Evolutionary conservation across 1,140 invertebrate species (phyloP).

Genomic region (Zaprionus inermis): DNA sequence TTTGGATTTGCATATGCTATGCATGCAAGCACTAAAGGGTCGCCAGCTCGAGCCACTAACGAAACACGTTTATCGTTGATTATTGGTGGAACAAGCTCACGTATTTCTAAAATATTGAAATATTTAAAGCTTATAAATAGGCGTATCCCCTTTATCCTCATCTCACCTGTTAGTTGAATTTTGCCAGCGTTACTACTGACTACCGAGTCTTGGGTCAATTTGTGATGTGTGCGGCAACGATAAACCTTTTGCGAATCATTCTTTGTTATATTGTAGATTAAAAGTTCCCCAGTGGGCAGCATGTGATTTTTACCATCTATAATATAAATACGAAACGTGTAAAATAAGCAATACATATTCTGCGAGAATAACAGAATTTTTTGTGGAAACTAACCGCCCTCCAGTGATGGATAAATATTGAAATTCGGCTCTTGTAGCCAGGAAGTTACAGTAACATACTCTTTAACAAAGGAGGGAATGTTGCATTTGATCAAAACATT

Average conservation of each 20-base stretch:
- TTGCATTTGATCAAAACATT: constrained; percentile 92
- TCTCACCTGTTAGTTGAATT: constrained; percentile 88
- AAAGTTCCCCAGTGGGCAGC: constrained; percentile 90
- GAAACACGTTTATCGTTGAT: constrained; percentile 85
- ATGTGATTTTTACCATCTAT: constrained; percentile 92
- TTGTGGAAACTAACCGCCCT: constrained; percentile 54
- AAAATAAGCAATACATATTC: background rate
- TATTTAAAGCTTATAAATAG: background rate
- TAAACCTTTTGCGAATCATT: constrained; percentile 87
- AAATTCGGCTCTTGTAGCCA: constrained; percentile 91
- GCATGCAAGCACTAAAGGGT: constrained; percentile 87
- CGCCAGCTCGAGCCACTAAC: constrained; percentile 85
- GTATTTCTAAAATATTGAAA: constrained; percentile 78
- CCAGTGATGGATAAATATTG: constrained; percentile 78
- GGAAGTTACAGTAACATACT: constrained; percentile 91
- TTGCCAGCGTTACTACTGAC: constrained; percentile 88
- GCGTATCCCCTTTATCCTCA: background rate
- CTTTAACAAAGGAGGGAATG: constrained; percentile 91
- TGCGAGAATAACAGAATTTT: background rate
- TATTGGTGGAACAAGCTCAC: constrained; percentile 85
- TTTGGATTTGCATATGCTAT: constrained; percentile 88
- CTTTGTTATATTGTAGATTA: constrained; percentile 90
- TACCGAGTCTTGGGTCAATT: constrained; percentile 86
- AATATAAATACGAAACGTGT: constrained; percentile 6
- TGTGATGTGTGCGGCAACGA: constrained; percentile 76